Base-by-base conservation (phyloP, 1,140 invertebrate genomes). In the Pinna nobilis region DNA sequence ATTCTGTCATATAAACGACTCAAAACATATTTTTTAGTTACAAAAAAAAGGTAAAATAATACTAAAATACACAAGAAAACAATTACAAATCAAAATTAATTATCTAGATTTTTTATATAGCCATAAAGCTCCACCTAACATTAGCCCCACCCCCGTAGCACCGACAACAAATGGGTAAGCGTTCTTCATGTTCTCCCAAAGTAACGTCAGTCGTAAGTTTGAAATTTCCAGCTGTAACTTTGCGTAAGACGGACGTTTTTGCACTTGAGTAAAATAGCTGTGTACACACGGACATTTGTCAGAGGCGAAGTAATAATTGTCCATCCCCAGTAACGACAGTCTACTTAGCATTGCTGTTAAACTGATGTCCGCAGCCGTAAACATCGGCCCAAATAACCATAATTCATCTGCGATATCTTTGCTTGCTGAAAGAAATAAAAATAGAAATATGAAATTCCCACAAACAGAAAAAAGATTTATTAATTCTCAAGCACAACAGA, bases 301-400 rank as follows among this genome's bases (percentile, higher is more conserved):
- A 20, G 88, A 28, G 1, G 78, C 84, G 92, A 94, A 94, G 84
- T 92, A 94, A 71, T 92, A 90, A 68, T 90, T 88, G 81, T 93
- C 91, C 59, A 94, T 89, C 5, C 94, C 94, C 66, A 95, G 87
- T 71, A 92, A 90, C 86, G 92, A 91, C 6, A 95, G 84, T 32
- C 94, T 91, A 83, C 94, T 91, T 30, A 95, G 85, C 11, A 95
- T 86, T 28, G 94, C 88, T 25, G 93, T 91, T 65, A 95, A 87
- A 74, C 90, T 92, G 25, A 95, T 91, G 89, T 95, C 94, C 33
- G 94, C 94, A 72, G 94, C 91, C 5, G 92, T 94, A 77, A 94
- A 93, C 20, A 90, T 86, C 75, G 93, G 91, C 63, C 92, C 92
- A 79, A 93, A 93, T 57, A 95, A 85, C 94, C 94, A 95, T 83